These are phyloP conservation scores for Campylomormyrus numenius DNA, from an alignment of 2,113 vertebrate genomes.

Conservation along the genomic window DNA sequence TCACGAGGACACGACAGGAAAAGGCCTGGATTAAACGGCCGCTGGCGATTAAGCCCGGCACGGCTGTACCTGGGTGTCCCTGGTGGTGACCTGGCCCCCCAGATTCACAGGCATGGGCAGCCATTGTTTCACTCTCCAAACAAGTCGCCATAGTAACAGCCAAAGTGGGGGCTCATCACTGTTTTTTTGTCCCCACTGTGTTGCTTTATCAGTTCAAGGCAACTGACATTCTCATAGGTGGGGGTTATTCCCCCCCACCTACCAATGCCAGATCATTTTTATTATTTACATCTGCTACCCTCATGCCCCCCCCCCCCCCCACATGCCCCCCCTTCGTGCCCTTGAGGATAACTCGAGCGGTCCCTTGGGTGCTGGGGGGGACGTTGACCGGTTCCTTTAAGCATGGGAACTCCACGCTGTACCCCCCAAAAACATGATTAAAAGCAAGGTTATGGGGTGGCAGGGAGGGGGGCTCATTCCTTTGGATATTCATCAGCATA, in stretches of 20 bases:
- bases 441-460: constrained; percentile 92
- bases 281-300: constrained; percentile 63
- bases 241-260: background rate
- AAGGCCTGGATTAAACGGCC: background rate
- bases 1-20: background rate
- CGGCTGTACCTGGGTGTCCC: background rate
- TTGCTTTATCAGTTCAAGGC: background rate
- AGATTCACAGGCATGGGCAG: background rate
- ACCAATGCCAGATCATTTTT: background rate
- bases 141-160: background rate
- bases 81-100: background rate
- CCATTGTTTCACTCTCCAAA: background rate
- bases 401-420: constrained; percentile 94
- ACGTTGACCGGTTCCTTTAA: constrained; percentile 74
- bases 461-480: constrained; percentile 87
- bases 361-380: constrained; percentile 52
- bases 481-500: constrained; percentile 91
- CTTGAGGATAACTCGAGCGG: constrained; percentile 50
- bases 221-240: background rate
- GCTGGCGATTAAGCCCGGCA: background rate
- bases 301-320: constrained; percentile 20
- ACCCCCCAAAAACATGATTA: constrained; percentile 99
- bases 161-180: background rate
- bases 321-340: constrained; percentile 7
- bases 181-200: background rate